Conservation (phyloP, 2,888 invertebrate species). For the Nymphalis urticae region DNA sequence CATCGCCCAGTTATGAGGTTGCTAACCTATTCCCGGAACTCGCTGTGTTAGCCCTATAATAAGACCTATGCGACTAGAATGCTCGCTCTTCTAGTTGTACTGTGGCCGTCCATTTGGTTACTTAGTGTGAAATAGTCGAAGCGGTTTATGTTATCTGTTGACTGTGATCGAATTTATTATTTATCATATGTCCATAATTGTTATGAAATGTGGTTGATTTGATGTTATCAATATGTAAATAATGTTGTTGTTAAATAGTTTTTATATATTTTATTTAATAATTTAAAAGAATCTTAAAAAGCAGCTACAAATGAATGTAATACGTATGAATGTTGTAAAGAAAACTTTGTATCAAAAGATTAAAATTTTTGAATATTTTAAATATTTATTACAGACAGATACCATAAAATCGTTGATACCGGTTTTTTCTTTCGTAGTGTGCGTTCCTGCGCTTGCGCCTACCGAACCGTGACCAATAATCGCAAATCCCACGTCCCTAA, state of each 20-base stretch:
- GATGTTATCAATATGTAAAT: too few species aligned
- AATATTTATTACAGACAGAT: not conserved
- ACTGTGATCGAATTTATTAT: too few species aligned
- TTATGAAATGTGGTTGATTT: too few species aligned
- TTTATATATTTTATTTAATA: too few species aligned
- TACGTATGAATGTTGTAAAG: too few species aligned
- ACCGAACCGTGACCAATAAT: slow-evolving; percentile 21
- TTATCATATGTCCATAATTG: too few species aligned
- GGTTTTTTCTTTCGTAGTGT: not conserved
- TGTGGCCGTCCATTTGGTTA: too few species aligned
- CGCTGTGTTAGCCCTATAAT: slow-evolving; percentile 12
- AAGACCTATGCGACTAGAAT: slow-evolving; percentile 16
- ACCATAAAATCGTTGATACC: not conserved
- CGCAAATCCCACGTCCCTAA: slow-evolving; percentile 7
- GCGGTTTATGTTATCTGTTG: not conserved
- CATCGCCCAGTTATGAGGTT: slow-evolving; percentile 9
- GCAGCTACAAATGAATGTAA: too few species aligned
- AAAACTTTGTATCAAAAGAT: too few species aligned
- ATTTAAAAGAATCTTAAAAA: too few species aligned
- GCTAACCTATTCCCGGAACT: slow-evolving; percentile 17
- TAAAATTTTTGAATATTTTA: not conserved
- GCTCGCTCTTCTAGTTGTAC: not conserved
- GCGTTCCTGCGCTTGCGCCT: slow-evolving; percentile 11
- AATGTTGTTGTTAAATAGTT: too few species aligned
- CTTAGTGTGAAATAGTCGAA: too few species aligned